Evolutionary conservation across 1,140 invertebrate genomes (phyloP).

Genomic region (Philopotamus ludificatus): DNA sequence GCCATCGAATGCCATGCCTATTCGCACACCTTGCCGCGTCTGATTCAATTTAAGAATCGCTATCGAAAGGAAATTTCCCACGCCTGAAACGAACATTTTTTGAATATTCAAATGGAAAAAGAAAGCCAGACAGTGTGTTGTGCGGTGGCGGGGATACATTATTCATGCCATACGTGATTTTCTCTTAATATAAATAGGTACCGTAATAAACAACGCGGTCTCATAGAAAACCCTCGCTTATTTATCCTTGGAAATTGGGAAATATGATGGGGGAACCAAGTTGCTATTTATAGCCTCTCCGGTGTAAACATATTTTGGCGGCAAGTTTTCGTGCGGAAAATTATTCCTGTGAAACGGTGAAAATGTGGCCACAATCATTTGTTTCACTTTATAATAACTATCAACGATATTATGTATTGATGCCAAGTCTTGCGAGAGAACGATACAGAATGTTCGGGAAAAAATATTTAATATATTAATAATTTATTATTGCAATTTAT

Average conservation of each 20-base stretch:
- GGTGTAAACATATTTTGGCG: background rate
- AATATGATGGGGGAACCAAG: background rate
- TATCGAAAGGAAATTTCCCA: background rate
- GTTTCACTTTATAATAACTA: too few species aligned
- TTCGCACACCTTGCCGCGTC: too few species aligned
- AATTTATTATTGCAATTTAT: too few species aligned
- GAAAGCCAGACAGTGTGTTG: constrained; percentile 5
- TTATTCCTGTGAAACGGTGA: background rate
- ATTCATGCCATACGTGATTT: constrained; percentile 8
- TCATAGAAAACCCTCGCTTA: background rate
- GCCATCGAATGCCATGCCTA: too few species aligned
- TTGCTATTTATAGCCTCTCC: background rate
- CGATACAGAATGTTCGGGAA: too few species aligned
- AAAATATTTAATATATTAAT: too few species aligned
- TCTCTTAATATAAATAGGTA: constrained; percentile 8
- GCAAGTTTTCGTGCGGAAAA: background rate
- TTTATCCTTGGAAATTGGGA: background rate
- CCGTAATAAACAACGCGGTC: constrained; percentile 4
- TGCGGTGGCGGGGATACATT: background rate
- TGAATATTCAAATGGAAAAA: background rate
- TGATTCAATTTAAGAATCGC: constrained; percentile 5
- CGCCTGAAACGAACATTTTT: background rate
- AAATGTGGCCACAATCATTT: too few species aligned
- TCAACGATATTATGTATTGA: too few species aligned
- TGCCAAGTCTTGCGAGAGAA: too few species aligned